Evolutionary conservation across 2,888 invertebrate species (phyloP).

Genomic region (Mycalesis mineus): DNA sequence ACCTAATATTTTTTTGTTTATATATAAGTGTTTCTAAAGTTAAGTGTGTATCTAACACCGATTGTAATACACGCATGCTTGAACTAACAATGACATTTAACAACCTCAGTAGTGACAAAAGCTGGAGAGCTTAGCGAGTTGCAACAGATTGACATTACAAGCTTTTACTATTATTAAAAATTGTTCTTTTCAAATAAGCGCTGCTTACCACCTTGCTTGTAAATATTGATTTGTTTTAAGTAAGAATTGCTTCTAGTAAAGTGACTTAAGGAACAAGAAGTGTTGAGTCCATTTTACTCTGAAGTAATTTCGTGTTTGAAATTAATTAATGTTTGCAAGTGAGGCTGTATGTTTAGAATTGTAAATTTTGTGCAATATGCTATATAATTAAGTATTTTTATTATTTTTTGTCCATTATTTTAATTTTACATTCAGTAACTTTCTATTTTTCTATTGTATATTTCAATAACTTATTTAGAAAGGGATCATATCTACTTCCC

Average conservation of each 20-base stretch:
- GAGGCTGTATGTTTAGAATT: conserved; percentile 6
- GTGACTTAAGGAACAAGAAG: no score
- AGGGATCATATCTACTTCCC: no score
- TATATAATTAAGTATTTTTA: conserved; percentile 9
- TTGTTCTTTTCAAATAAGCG: not conserved
- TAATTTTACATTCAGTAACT: no score
- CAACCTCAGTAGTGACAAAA: not conserved
- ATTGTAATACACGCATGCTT: conserved; percentile 34
- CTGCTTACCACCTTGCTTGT: conserved; percentile 14
- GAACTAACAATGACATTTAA: conserved; percentile 34
- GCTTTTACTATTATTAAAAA: not conserved
- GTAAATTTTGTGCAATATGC: conserved; percentile 5
- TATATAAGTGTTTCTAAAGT: conserved; percentile 12
- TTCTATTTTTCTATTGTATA: no score
- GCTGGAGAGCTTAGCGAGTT: conserved; percentile 1
- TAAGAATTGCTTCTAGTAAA: no score
- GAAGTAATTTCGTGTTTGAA: no score
- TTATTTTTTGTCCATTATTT: not conserved
- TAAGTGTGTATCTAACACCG: conserved; percentile 27
- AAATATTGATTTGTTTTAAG: no score
- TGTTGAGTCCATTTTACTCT: no score
- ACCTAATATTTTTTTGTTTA: conserved; percentile 22
- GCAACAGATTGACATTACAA: not conserved
- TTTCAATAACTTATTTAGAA: no score
- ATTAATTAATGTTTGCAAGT: no score